Base-by-base conservation (phyloP, 2,797 vertebrate genomes). In the Chelon labrosus region DNA sequence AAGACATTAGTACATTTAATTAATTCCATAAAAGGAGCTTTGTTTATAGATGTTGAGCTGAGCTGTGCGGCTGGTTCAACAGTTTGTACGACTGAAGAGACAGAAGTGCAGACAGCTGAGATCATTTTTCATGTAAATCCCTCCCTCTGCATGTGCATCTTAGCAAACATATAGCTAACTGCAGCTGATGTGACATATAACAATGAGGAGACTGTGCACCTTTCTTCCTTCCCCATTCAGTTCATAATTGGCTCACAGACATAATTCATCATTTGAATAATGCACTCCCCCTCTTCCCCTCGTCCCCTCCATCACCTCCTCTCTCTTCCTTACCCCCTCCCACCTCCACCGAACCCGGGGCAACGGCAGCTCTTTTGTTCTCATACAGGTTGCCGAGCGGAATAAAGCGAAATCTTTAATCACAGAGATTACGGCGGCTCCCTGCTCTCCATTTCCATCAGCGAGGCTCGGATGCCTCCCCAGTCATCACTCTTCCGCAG, bases 331-430 rank as follows among this genome's bases (percentile, higher is more conserved):
- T 75, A 27, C 2, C 27, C 27, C 27, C 27, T 5, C 27, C 80
- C 41, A n/a, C 71, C 58, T 62, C 52, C 57, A 47, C 49, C 50
- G 42, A 75, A 77, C 73, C 71, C 1, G 13, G 2, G 25, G 75
- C 19, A 14, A 53, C 25, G 10, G 66, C 10, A 22, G 19, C 51
- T 78, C 61, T 68, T 87, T 86, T 87, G 73, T 85, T 84, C 86
- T 87, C 75, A 75, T 76, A 77, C 85, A 77, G 53, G 77, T 87
- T 77, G 65, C 73, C 0, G 37, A 39, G 75, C 0, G 27, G 82
- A 83, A 85, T 84, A 65, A 83, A 86, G 87, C 80, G 55, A n/a
- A n/a, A 80, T 86, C 79, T 87, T 87, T 80, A 88, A 87, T 86
- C 83, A 82, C 70, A 61, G 37, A 85, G 70, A 82, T 79, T 73